Evolutionary conservation across 92 coral and sea anemone genomes (phyloP), one percentile per base, ranked within the genome.

Genomic region (Palythoa caribaeorum): DNA sequence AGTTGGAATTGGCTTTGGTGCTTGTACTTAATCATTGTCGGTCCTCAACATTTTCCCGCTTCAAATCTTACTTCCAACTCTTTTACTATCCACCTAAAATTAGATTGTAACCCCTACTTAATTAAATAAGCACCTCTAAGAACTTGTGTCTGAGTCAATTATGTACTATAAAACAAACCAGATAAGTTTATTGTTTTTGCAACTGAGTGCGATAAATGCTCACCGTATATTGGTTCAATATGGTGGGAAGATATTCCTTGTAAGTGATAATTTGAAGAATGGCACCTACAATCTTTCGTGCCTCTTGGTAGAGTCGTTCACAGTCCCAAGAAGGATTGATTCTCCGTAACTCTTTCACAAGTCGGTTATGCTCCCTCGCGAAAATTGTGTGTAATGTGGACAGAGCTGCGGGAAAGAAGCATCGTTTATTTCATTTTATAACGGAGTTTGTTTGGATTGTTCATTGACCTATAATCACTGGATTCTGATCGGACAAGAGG

Each of bases 221-320:
- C 75, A 70, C 75, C 47, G 75, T 36, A 0, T 70, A 5, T 6
- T 35, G 39, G 40, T 70, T 14, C 48, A 70, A 38, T 70, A 70
- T 9, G 75, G 44, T 70, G 16, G 75, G 75, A 5, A 70, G 47
- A 38, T 62, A 92, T 14, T 92, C 90, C 17, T 86, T 87, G 68
- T 89, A 92, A 3, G 92, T 89, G 37, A 92, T 89, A 28, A 89
- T 84, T 55, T 92, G 94, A 9, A 71, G 39, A 16, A 84, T 79
- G 37, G 90, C 92, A n/a, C 88, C 92, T 14, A 92, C 75, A 54
- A 92, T 92, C 57, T 92, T 92, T 59, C 94, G 60, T 6, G 94
- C 39, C 86, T 89, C 94, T n/a, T 92, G 88, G 84, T 69, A 92
- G 3, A 92, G 57, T 39, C 73, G 85, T 53, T 89, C 94, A 20